phyloP scores from a whole-genome alignment of 2,888 invertebrate genomes.

The Minunthozetes semirufus region DNA sequence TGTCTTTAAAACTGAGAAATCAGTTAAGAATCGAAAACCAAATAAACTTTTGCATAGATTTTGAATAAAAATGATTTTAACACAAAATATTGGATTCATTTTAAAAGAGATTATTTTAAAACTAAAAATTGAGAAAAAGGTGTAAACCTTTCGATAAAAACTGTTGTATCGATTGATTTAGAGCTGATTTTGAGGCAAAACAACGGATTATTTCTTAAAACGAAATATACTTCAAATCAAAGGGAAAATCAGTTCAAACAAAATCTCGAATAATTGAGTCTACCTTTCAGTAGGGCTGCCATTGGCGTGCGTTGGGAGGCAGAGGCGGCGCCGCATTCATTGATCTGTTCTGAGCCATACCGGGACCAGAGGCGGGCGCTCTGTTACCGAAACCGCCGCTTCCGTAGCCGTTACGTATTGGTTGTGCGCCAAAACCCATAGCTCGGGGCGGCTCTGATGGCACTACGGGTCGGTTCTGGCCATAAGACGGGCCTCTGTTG shows the following conservation, averaged over 20 bases:
- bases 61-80: background rate
- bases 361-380: background rate
- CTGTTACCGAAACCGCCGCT: background rate
- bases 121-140: too few relatives aligned
- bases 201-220: background rate
- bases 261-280: background rate
- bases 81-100: background rate
- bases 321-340: background rate
- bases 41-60: background rate
- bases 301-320: slow-evolving; percentile 3
- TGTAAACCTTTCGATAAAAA: too few relatives aligned
- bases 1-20: background rate
- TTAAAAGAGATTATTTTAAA: background rate
- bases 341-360: background rate
- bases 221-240: background rate
- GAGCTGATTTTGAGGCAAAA: background rate
- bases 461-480: background rate
- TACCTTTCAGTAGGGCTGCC: slow-evolving; percentile 32
- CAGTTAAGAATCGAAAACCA: background rate
- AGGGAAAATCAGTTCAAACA: background rate
- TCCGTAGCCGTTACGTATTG: slow-evolving; percentile 1
- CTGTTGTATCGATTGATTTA: too few relatives aligned
- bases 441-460: background rate
- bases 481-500: background rate
- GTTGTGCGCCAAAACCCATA: background rate